Percentiles rank a stretch among this genome's conserved stretches.
Evolutionary conservation across 2,797 vertebrate genomes (phyloP).

Genomic region (Otolemur crassicaudatus): DNA sequence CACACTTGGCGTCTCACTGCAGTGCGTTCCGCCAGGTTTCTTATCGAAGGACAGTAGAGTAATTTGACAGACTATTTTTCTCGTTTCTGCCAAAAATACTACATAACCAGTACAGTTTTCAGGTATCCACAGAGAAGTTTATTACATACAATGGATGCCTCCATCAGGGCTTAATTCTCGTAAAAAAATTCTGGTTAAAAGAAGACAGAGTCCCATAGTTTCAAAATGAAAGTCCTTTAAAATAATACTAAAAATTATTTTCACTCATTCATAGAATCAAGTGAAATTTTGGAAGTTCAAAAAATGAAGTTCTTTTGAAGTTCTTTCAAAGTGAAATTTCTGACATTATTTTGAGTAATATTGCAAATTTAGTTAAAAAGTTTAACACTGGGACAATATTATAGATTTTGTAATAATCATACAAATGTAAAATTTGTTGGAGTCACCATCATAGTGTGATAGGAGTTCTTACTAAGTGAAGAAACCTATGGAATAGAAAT

Average conservation of each 20-base stretch:
- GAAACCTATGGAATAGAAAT: not conserved
- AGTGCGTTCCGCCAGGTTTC: not conserved
- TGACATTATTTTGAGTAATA: not conserved
- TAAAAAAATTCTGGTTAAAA: not conserved
- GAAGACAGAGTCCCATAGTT: not conserved
- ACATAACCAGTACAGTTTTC: not conserved
- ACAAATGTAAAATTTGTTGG: not conserved
- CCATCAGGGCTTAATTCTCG: not conserved
- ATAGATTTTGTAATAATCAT: not conserved
- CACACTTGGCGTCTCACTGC: not conserved
- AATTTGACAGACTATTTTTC: not conserved
- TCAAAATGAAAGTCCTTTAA: conserved; percentile 21
- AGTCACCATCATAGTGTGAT: not conserved
- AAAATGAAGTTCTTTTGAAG: no score
- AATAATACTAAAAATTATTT: not conserved
- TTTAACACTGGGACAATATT: not conserved
- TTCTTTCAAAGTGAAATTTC: conserved; percentile 19
- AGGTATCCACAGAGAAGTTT: not conserved
- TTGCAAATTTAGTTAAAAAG: not conserved
- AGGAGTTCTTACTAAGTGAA: not conserved
- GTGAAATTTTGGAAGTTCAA: conserved; percentile 39
- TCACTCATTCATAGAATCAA: not conserved
- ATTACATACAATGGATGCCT: not conserved
- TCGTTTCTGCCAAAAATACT: not conserved
- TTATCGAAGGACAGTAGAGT: not conserved